A percentile compares a stretch with the other conserved stretches of the same genome.
Conservation (phyloP, 2,888 invertebrate species). For the Hoplodrina blanda region DNA sequence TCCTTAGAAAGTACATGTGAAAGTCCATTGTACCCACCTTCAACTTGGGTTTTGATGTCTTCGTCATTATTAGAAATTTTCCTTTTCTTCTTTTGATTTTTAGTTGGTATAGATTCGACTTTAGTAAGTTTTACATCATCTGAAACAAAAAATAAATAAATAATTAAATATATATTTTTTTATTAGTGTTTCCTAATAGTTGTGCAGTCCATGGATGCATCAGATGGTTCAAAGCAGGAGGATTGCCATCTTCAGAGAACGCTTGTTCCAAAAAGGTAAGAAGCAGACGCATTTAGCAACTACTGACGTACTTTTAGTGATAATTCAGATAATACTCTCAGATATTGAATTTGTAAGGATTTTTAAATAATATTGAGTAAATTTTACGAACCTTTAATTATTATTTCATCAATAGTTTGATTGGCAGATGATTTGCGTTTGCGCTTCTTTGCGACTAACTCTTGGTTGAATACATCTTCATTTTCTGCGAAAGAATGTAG, state of each 20-base stretch:
- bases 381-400: constrained; percentile 46
- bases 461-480: constrained; percentile 16
- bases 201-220: not conserved
- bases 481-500: constrained; percentile 30
- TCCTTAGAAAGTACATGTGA: too few relatives aligned
- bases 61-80: constrained; percentile 68
- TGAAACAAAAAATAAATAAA: constrained; percentile 44
- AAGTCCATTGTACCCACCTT: constrained; percentile 41
- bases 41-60: constrained; percentile 22
- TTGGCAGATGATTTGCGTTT: constrained; percentile 61
- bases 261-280: too few relatives aligned
- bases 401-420: constrained; percentile 45
- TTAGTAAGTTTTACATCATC: constrained; percentile 45
- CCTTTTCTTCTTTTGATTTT: constrained; percentile 61
- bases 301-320: not conserved
- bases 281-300: too few relatives aligned
- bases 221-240: too few relatives aligned
- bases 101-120: constrained; percentile 17
- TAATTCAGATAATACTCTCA: not conserved
- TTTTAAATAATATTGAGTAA: too few relatives aligned
- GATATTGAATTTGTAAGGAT: too few relatives aligned
- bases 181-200: too few relatives aligned
- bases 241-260: too few relatives aligned
- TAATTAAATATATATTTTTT: not conserved
- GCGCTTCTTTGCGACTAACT: constrained; percentile 49